These are phyloP conservation scores for Rhinoraja longicauda DNA, from an alignment of 2,797 vertebrate species.

Conservation along the genomic window DNA sequence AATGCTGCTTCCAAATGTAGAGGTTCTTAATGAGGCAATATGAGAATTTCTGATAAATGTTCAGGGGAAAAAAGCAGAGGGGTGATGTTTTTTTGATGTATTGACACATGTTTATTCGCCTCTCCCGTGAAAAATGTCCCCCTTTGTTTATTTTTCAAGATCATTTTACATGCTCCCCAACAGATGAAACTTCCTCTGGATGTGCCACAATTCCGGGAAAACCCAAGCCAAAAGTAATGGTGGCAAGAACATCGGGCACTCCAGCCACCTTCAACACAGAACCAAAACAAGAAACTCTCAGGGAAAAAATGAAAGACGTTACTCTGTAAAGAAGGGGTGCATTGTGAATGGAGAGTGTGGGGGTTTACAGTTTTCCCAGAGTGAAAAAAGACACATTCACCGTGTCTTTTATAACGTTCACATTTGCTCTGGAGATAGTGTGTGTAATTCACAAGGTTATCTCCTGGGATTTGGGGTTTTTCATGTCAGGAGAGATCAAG, in stretches of 20 bases:
- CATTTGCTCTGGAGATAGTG: too few species aligned
- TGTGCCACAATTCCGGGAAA: neutral
- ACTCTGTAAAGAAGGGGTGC: neutral
- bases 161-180: neutral
- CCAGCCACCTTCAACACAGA: neutral
- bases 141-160: neutral
- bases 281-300: neutral
- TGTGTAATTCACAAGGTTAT: too few species aligned
- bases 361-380: neutral
- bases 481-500: too few species aligned
- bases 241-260: neutral
- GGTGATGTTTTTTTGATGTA: too few species aligned
- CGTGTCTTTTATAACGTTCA: too few species aligned
- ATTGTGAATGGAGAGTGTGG: neutral
- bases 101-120: neutral
- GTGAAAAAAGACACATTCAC: neutral
- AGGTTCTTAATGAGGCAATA: neutral
- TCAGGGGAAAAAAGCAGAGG: neutral
- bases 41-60: neutral
- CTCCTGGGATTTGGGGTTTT: too few species aligned
- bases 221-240: neutral
- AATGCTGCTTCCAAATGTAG: neutral
- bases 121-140: neutral
- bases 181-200: neutral
- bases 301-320: neutral